Conservation (phyloP, 2,797 vertebrate species). For the Taenioides sp. region DNA sequence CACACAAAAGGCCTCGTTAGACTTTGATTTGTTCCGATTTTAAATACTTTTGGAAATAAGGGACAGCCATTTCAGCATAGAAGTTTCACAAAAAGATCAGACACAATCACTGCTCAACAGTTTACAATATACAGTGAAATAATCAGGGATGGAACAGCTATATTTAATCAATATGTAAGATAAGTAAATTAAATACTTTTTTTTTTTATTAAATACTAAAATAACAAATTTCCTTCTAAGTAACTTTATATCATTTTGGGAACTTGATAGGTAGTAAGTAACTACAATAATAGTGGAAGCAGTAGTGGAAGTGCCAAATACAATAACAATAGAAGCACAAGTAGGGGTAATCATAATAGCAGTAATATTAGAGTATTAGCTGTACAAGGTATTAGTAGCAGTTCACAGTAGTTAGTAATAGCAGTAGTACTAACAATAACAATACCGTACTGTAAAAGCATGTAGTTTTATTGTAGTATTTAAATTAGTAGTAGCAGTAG, state of each 20-base stretch:
- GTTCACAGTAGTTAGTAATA: background rate
- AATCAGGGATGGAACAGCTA: background rate
- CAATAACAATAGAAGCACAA: background rate
- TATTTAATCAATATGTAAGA: too few relatives aligned
- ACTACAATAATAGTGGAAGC: background rate
- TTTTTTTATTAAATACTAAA: too few relatives aligned
- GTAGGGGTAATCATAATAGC: background rate
- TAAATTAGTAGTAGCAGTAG: background rate
- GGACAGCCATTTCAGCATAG: background rate
- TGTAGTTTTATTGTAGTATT: background rate
- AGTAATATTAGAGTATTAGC: background rate
- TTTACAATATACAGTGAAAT: constrained; percentile 8
- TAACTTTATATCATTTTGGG: background rate
- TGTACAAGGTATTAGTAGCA: too few relatives aligned
- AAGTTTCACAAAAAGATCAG: background rate
- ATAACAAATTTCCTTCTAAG: too few relatives aligned
- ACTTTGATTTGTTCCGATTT: constrained; percentile 19
- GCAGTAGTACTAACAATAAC: background rate
- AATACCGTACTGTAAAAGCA: background rate
- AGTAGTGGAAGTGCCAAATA: background rate
- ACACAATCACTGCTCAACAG: constrained; percentile 3
- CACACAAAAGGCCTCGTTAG: constrained; percentile 11
- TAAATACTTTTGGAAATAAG: constrained; percentile 16
- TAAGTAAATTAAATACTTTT: too few relatives aligned
- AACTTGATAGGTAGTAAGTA: too few relatives aligned